Conservation (phyloP, 2,888 invertebrate species). For the Nesidiocoris tenuis region DNA sequence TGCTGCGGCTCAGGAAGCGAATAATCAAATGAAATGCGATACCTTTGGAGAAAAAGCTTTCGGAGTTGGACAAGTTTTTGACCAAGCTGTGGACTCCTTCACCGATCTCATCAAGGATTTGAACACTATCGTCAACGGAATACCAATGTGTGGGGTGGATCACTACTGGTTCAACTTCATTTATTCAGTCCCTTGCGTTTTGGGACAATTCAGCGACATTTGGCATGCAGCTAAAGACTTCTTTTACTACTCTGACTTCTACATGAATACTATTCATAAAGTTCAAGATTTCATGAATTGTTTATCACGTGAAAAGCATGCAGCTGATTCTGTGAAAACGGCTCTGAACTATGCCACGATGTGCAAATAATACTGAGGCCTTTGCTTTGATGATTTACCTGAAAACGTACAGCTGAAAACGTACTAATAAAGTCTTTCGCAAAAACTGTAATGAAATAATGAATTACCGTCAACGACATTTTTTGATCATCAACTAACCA, state of each 20-base stretch:
- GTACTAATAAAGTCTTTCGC: too few species aligned
- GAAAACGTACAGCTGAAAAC: too few species aligned
- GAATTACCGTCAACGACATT: too few species aligned
- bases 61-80: neutral
- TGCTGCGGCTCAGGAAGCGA: neutral
- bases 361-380: too few species aligned
- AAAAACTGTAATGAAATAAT: too few species aligned
- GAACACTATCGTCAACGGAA: constrained; percentile 11
- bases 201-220: neutral
- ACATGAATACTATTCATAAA: neutral
- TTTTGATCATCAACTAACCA: too few species aligned
- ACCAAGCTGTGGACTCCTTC: neutral
- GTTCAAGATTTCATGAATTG: neutral
- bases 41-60: neutral
- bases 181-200: neutral
- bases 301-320: neutral
- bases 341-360: neutral
- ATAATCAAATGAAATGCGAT: neutral
- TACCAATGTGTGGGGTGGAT: constrained; percentile 2
- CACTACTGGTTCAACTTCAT: neutral
- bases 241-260: neutral
- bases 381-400: too few species aligned
- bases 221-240: neutral
- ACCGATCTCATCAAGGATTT: constrained; percentile 1
- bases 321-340: neutral